Base-by-base conservation (phyloP, 2,797 vertebrate species). In the Oreortyx pictus region DNA sequence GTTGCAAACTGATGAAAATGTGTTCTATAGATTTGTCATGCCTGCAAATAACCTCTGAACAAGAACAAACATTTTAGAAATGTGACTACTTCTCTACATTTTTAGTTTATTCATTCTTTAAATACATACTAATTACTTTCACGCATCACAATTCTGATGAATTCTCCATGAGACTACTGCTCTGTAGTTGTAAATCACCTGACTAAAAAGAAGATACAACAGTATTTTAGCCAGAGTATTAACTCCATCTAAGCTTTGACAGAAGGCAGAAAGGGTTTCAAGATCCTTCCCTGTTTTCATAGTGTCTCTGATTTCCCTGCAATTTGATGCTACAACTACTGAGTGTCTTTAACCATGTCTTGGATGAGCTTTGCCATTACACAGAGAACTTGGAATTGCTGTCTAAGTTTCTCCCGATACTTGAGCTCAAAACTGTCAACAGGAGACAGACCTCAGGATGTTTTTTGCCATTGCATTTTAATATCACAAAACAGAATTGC, bases 1-100 rank as follows among this genome's bases (percentile, higher is more conserved):
- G 0, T 0, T 64, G n/a, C 17, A 70, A 76, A 31, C 12, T 19
- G 10, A 25, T n/a, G 29, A 27, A 24, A 39, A 64, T 19, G 6
- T 17, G 37, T 62, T 31, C 22, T 41, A 43, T 5, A 57, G 6
- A 5, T 66, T 33, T 73, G 11, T 27, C 22, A 7, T 8, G 12
- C 31, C 43, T 68, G 52, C 9, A 62, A 75, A 77, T 14, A 78
- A 65, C 29, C 23, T 74, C 50, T 41, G 64, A 16, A 54, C 47
- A 59, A 50, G 46, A 12, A 23, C 3, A 54, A 66, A 33, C 7
- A 43, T 19, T 54, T 15, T 62, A 7, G 13, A 74, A 85, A 71
- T 14, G 25, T 1, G 3, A 8, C 78, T 39, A 59, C 20, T 41
- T 59, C 41, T 24, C 9, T 89, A 61, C 54, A 11, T 47, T 18